These are phyloP conservation scores for Brachyhypopomus gauderio DNA, from an alignment of 2,113 vertebrate species.

Conservation along the genomic window DNA sequence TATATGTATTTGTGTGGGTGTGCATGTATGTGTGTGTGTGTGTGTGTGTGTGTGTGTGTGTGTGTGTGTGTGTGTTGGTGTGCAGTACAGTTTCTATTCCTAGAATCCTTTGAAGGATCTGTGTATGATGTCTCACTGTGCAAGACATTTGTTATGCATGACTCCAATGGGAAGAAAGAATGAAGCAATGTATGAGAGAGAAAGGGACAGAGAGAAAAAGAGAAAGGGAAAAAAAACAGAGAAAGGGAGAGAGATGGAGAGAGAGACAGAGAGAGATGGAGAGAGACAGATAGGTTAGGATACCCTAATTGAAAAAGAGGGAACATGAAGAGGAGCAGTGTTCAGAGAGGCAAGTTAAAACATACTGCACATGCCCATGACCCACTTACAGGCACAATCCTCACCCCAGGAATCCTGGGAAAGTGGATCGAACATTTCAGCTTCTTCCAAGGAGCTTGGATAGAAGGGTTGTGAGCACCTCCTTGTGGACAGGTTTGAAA, in stretches of 20 bases:
- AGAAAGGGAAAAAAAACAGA: neutral
- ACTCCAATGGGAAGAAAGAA: neutral
- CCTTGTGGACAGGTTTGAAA: neutral
- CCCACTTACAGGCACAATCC: neutral
- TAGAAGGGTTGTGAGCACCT: neutral
- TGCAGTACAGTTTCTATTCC: neutral
- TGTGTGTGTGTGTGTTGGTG: neutral
- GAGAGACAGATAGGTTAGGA: neutral
- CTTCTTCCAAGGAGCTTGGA: too few relatives aligned
- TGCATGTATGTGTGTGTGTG: neutral
- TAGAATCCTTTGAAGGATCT: slow-evolving; percentile 13
- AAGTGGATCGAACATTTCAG: slow-evolving; percentile 6
- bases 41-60: neutral
- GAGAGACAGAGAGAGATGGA: neutral
- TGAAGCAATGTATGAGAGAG: neutral
- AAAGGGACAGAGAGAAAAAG: neutral
- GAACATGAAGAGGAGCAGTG: neutral
- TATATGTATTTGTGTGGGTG: neutral
- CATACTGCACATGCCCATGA: neutral
- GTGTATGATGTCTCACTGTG: slow-evolving; percentile 10
- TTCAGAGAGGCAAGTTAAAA: slow-evolving; percentile 7
- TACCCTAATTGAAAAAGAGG: slow-evolving; percentile 4
- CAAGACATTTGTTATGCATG: slow-evolving; percentile 16
- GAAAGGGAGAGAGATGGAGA: neutral
- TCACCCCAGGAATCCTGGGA: slow-evolving; percentile 3